Evolutionary conservation across 1,140 invertebrate genomes (phyloP), one percentile per base, ranked within the genome.

Genomic region (Pseudomyrmex gracilis): DNA sequence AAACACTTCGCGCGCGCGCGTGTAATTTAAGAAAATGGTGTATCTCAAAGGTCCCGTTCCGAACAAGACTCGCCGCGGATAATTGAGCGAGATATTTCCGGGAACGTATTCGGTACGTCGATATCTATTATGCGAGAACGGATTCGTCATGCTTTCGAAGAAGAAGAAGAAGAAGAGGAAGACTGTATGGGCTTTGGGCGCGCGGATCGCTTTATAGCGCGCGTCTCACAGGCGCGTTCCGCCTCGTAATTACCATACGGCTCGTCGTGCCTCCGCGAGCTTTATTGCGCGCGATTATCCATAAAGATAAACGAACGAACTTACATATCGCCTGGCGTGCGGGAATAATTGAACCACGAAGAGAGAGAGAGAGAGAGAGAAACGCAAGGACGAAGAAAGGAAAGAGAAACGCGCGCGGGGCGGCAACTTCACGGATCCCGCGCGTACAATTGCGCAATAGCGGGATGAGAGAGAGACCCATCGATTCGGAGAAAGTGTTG

Each of bases 81-180:
- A 82, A 82, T 82, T 74, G 58, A 71, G 53, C 67, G 55, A 51
- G 70, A 58, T 82, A 82, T 82, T 82, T 73, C 68, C n/a, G 57
- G 57, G 45, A 61, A 82, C 73, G 61, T 74, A 74, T 82, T 82
- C 78, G 60, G 68, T 43, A 61, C 45, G 45, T 73, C 78, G 47
- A 82, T 73, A 74, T 73, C 24, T 53, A 73, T 74, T 74, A 63
- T 63, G 24, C 47, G 68, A 73, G 45, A n/a, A 34, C 34, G 43
- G 67, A 71, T 73, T 71, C 71, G 57, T 73, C 78, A 51, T 60
- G 68, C 66, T 61, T 73, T 82, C 66, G 24, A 4, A 34, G 34
- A 34, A 34, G 24, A 24, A 34, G 34, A 34, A 34, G 34, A 34
- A n/a, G n/a, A n/a, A n/a, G n/a, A n/a, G n/a, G n/a, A n/a, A n/a